Base-by-base conservation (phyloP, 2,113 vertebrate genomes). In the Morone saxatilis region DNA sequence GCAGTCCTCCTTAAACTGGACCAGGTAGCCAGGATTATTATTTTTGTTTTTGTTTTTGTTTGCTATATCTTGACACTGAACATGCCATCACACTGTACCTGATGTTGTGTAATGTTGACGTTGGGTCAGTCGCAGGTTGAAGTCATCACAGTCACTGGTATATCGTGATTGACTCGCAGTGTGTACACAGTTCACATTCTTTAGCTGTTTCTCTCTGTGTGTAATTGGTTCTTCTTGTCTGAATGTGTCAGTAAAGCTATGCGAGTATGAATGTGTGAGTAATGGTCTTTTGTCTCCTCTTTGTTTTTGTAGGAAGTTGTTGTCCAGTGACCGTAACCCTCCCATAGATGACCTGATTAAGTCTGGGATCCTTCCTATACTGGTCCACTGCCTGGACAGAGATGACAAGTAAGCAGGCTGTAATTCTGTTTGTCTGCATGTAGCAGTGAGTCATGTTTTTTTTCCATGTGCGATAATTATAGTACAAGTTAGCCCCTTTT, bases 381-480 rank as follows among this genome's bases (percentile, higher is more conserved):
- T 99, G 95, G 99, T 99, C 65, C 98, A 99, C 94, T 99, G 99
- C 95, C 96, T 99, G 95, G 98, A 99, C 94, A 96, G 98, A 96
- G 98, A 99, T 95, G 99, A 99, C 96, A 99, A 99, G 98, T 99
- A 96, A 97, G 97, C 95, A 12, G 1, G 3, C 66, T 71, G 31
- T 22, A 41, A 13, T 60, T 76, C 41, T 78, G 71, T 82, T 87
- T 68, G 51, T 89, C 36, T 20, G 50, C 62, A 38, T 76, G 50
- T 38, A 59, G 20, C 14, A 1, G 38, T 51, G 48, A 77, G 11
- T 66, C 45, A 31, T 4, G 19, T 20, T 2, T 61, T 19, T 57
- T 53, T 31, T 31, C 20, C 20, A 53, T 69, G 14, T 62, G 43
- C 1, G 5, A 50, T 82, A 47, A 76, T 81, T 63, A 41, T 43